phyloP scores from a whole-genome alignment of 2,797 vertebrate genomes.

The Garrulus glandarius region DNA sequence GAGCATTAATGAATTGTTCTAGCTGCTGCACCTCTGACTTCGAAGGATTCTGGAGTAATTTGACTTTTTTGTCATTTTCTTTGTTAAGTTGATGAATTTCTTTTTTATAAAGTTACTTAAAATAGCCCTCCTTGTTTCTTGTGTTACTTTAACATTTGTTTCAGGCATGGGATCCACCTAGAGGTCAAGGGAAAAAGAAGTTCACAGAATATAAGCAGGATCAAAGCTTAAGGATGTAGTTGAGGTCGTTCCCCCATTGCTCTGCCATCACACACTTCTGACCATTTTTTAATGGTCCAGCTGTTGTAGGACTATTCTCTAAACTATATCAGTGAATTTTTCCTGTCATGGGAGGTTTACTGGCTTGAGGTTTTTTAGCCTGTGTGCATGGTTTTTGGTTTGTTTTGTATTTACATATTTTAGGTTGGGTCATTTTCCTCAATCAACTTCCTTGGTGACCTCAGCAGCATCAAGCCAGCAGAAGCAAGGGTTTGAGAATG shows the following conservation, averaged over 20 bases:
- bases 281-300: no score
- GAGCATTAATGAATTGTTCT: conserved; percentile 57
- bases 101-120: not conserved
- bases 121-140: not conserved
- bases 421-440: not conserved
- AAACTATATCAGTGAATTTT: not conserved
- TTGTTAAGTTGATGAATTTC: not conserved
- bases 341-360: not conserved
- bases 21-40: conserved; percentile 30
- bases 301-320: not conserved
- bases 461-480: not conserved
- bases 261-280: not conserved
- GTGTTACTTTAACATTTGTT: not conserved
- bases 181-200: not conserved
- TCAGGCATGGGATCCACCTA: not conserved
- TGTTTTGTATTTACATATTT: not conserved
- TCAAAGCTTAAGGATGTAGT: not conserved
- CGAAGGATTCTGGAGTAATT: not conserved
- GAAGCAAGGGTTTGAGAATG: not conserved
- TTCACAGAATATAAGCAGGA: not conserved
- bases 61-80: not conserved
- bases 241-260: fast-evolving
- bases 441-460: no score
- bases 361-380: not conserved
- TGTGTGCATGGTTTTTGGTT: fast-evolving